Percentiles rank a stretch among this genome's conserved stretches.
phyloP scores from a whole-genome alignment of 2,113 vertebrate genomes.

The Mesitornis unicolor region DNA sequence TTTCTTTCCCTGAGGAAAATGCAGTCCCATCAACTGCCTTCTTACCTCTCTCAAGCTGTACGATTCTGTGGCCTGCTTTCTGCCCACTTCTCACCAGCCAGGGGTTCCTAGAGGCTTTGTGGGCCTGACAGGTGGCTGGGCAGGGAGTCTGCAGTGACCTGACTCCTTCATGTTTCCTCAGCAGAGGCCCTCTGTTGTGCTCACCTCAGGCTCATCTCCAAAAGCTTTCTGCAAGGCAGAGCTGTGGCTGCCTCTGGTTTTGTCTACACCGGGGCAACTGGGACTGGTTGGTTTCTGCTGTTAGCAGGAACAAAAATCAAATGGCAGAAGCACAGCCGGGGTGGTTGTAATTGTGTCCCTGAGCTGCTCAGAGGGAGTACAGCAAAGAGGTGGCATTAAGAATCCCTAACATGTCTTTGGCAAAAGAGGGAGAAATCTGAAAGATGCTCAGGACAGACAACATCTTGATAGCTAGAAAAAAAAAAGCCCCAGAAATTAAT shows the following conservation, averaged over 20 bases:
- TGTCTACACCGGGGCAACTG: background rate
- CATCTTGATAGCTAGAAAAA: background rate
- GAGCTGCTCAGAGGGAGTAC: background rate
- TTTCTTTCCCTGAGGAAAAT: background rate
- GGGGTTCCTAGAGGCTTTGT: background rate
- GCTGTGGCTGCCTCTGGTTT: background rate
- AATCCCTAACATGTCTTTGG: background rate
- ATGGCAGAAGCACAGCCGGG: background rate
- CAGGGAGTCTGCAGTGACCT: background rate
- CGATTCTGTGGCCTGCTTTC: background rate
- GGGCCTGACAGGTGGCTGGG: background rate
- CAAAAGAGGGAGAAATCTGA: background rate
- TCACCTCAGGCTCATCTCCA: background rate
- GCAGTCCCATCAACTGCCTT: background rate
- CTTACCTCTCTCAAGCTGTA: background rate
- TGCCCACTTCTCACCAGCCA: background rate
- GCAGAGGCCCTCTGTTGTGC: background rate
- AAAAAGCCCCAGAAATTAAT: background rate
- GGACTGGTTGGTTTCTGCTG: background rate
- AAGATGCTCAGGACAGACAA: background rate
- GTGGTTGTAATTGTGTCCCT: background rate
- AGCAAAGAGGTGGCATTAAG: background rate
- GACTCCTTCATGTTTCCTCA: background rate
- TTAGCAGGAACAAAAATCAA: background rate
- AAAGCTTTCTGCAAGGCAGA: background rate